A percentile compares a stretch with the other conserved stretches of the same genome.
These are phyloP conservation scores for Drosophila villosipedis DNA, from an alignment of 2,888 invertebrate species.

Conservation along the genomic window DNA sequence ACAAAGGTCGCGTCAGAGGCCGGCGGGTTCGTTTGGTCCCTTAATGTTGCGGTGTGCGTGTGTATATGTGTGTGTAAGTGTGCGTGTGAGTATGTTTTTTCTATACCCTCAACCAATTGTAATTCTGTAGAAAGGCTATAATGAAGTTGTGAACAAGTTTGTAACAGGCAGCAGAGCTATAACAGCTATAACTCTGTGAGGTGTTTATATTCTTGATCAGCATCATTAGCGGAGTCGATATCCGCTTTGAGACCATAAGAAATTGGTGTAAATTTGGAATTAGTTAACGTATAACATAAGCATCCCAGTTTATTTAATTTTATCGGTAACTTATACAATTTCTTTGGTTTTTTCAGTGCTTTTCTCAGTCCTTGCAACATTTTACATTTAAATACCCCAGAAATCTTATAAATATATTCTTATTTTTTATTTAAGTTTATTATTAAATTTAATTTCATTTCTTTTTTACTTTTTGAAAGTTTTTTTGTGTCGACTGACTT, in stretches of 20 bases:
- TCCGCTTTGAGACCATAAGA: neutral
- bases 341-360: neutral
- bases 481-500: neutral
- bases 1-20: conserved; percentile 57
- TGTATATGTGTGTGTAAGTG: conserved; percentile 12
- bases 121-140: neutral
- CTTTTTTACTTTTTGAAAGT: neutral
- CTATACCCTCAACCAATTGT: neutral
- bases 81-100: conserved; percentile 5
- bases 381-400: neutral
- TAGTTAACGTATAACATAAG: neutral
- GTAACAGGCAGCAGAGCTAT: neutral
- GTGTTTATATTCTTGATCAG: neutral
- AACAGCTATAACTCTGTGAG: neutral
- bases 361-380: neutral
- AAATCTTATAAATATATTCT: neutral
- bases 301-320: neutral
- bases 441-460: neutral
- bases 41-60: conserved; percentile 39
- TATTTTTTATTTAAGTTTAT: neutral
- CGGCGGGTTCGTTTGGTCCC: conserved; percentile 43
- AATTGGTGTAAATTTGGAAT: neutral
- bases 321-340: neutral
- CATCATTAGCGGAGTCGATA: neutral
- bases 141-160: neutral